Evolutionary conservation across 2,888 invertebrate genomes (phyloP).

Genomic region (Drosophila greeni): DNA sequence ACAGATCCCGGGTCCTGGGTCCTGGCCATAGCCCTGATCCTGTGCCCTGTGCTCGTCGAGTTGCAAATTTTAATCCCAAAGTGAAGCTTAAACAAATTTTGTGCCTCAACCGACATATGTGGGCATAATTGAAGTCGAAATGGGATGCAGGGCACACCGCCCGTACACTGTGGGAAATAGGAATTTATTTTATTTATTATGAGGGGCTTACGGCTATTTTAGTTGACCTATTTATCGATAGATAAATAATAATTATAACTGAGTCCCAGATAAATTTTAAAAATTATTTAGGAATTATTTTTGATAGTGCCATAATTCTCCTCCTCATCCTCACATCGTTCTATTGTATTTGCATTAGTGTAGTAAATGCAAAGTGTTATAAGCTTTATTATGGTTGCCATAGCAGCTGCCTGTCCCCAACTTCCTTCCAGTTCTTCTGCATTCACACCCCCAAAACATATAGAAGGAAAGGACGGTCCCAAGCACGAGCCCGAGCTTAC

Average conservation of each 20-base stretch:
- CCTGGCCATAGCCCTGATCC: conserved; percentile 31
- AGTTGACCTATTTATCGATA: background rate
- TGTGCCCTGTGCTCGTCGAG: conserved; percentile 30
- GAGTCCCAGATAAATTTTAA: background rate
- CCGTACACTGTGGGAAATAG: conserved; percentile 2
- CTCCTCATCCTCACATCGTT: conserved; percentile 6
- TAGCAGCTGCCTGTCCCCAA: conserved; percentile 6
- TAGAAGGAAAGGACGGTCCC: conserved; percentile 27
- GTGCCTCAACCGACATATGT: conserved; percentile 66
- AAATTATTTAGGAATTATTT: background rate
- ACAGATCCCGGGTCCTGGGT: conserved; percentile 3
- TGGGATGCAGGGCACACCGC: conserved; percentile 29
- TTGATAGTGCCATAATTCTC: background rate
- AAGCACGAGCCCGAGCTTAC: conserved; percentile 44
- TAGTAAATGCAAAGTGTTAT: conserved; percentile 74
- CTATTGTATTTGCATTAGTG: conserved; percentile 75
- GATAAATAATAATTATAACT: background rate
- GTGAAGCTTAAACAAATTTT: conserved; percentile 71
- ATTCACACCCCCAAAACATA: conserved; percentile 10
- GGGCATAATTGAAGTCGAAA: conserved; percentile 67
- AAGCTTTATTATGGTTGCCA: conserved; percentile 70
- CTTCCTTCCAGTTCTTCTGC: background rate
- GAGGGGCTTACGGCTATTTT: too few relatives aligned
- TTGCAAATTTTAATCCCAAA: conserved; percentile 67
- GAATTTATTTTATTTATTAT: background rate